Evolutionary conservation across 2,797 vertebrate species (phyloP).

Genomic region (Peromyscus eremicus): DNA sequence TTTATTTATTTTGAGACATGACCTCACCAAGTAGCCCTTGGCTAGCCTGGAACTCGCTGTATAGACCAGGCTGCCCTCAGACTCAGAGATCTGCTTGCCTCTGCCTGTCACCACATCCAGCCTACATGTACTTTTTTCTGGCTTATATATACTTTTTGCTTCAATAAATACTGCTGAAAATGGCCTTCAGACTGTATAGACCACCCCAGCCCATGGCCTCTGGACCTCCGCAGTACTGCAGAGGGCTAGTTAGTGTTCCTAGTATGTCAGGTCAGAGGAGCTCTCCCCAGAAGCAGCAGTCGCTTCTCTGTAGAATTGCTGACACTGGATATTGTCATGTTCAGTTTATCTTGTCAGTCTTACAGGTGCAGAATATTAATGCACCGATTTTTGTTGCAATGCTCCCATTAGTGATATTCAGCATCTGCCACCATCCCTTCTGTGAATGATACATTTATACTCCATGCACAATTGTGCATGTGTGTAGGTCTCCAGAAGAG

Average conservation of each 20-base stretch:
- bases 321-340: neutral
- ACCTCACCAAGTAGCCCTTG: neutral
- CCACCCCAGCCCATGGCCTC: neutral
- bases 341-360: neutral
- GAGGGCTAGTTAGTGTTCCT: neutral
- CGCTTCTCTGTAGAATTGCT: neutral
- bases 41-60: neutral
- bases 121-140: neutral
- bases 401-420: neutral
- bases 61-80: neutral
- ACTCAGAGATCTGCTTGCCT: neutral
- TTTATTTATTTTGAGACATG: too few species aligned
- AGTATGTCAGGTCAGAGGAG: neutral
- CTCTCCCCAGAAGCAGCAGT: neutral
- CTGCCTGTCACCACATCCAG: neutral
- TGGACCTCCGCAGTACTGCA: neutral
- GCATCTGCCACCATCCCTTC: neutral
- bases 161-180: neutral
- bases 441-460: neutral
- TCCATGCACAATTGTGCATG: neutral
- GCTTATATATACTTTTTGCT: neutral
- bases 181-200: neutral
- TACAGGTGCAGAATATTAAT: neutral
- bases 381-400: neutral
- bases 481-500: neutral